These are phyloP conservation scores for Zelostemma sp. DNA, from an alignment of 1,140 invertebrate species.

Conservation along the genomic window DNA sequence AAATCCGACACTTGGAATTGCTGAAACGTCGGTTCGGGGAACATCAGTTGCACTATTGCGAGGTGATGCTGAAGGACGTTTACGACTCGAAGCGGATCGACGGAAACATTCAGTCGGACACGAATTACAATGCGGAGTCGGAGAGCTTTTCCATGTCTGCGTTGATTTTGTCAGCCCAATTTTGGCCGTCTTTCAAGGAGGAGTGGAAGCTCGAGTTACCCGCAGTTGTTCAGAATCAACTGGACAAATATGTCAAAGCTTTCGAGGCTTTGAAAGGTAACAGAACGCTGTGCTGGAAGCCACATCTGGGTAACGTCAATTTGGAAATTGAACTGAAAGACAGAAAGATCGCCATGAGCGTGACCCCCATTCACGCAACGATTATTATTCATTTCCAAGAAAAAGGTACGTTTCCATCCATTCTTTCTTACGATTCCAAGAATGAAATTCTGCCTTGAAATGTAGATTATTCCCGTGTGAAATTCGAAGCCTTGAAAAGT, in stretches of 20 bases:
- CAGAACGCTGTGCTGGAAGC: slow-evolving; percentile 93
- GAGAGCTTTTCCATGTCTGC: slow-evolving; percentile 81
- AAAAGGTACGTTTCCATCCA: too few species aligned
- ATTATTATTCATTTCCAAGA: slow-evolving; percentile 96
- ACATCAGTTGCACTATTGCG: slow-evolving; percentile 95
- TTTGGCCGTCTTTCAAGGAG: slow-evolving; percentile 98
- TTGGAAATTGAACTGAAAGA: slow-evolving; percentile 92
- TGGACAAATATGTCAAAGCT: slow-evolving; percentile 89
- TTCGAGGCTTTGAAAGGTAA: slow-evolving; percentile 96
- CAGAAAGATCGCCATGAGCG: slow-evolving; percentile 84
- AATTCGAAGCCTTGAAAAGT: too few species aligned
- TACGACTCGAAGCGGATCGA: slow-evolving; percentile 91
- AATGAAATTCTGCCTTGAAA: too few species aligned
- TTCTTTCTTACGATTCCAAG: too few species aligned
- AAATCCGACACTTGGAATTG: slow-evolving; percentile 95
- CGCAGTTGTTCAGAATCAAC: slow-evolving; percentile 81
- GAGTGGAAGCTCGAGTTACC: slow-evolving; percentile 90
- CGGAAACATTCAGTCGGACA: slow-evolving; percentile 84
- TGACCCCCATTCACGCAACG: slow-evolving; percentile 93
- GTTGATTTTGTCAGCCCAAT: slow-evolving; percentile 96
- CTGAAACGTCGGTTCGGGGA: slow-evolving; percentile 97
- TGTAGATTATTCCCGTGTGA: too few species aligned
- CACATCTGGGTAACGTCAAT: slow-evolving; percentile 91
- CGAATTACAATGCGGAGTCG: slow-evolving; percentile 72
- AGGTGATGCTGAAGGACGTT: slow-evolving; percentile 99